Conservation (phyloP, 2,888 invertebrate species). For the Bellardia pandia region DNA sequence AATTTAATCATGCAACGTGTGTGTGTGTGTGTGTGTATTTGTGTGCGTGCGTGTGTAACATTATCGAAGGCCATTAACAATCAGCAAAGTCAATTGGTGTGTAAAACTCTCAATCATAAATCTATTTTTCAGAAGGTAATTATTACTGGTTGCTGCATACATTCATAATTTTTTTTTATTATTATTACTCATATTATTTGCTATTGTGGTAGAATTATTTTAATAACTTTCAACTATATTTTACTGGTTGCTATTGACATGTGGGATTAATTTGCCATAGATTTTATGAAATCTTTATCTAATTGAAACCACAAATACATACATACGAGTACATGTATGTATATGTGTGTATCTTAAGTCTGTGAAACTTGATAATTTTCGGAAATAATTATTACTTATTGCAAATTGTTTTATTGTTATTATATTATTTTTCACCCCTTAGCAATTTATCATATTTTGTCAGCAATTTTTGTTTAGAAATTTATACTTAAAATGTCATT, state of each 20-base stretch:
- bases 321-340: not conserved
- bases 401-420: conserved; percentile 6
- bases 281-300: conserved; percentile 2
- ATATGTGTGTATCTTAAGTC: not conserved
- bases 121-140: conserved; percentile 13
- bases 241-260: conserved; percentile 1
- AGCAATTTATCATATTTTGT: not conserved
- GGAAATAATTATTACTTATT: conserved; percentile 25
- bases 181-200: no score
- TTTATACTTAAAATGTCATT: conserved; percentile 20
- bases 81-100: conserved; percentile 20
- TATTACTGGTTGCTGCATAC: not conserved
- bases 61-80: conserved; percentile 15
- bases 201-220: conserved; percentile 1
- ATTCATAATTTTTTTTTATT: not conserved
- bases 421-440: not conserved
- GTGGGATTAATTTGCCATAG: not conserved
- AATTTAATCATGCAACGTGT: not conserved
- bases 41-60: not conserved
- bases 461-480: conserved; percentile 4
- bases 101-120: not conserved
- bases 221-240: not conserved
- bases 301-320: not conserved
- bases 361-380: not conserved
- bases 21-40: not conserved